Conservation (phyloP, 2,113 vertebrate species). For the Empidonax alnorum region DNA sequence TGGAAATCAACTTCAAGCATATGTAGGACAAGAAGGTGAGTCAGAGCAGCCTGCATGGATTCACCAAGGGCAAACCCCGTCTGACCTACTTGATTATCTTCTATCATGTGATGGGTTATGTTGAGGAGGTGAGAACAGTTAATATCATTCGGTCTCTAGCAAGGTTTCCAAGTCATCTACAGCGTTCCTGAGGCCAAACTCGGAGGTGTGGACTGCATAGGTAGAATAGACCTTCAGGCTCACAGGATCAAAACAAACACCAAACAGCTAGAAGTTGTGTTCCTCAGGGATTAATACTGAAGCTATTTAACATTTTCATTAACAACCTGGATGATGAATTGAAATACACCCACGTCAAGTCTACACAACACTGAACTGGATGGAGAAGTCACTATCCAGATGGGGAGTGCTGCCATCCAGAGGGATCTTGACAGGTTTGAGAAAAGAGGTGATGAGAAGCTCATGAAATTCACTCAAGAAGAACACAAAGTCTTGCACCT, state of each 20-base stretch:
- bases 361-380: background rate
- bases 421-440: background rate
- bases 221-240: background rate
- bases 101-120: background rate
- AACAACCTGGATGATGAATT: background rate
- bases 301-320: background rate
- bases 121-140: background rate
- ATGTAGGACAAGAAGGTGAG: background rate
- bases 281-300: background rate
- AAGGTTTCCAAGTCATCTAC: background rate
- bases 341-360: background rate
- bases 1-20: background rate
- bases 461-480: background rate
- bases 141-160: background rate
- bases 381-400: background rate
- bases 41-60: background rate
- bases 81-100: background rate
- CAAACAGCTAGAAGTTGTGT: background rate
- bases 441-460: background rate
- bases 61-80: background rate
- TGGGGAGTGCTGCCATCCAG: background rate
- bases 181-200: background rate
- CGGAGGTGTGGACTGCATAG: background rate
- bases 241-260: background rate
- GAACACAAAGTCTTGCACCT: background rate